Base-by-base conservation (phyloP, 2,888 invertebrate species). In the Liopterus haemorrhoidalis region DNA sequence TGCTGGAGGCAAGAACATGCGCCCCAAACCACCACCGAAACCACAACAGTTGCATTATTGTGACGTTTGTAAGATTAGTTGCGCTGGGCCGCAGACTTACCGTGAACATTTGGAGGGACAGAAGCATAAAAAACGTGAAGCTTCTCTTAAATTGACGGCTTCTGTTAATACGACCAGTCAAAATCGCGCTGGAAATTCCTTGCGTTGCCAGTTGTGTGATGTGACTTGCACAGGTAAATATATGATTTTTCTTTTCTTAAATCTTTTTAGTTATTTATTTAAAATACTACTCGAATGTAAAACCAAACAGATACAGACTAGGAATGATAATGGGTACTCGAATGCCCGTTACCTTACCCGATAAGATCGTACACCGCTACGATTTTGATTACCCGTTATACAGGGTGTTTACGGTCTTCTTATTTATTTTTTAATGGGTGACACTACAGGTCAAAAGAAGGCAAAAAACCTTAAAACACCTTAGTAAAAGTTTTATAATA, bases 111-210 rank as follows among this genome's bases (percentile, higher is more conserved):
- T 99, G 63, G 96, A 96, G 65, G 99, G 99, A 0, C 95, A 96
- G 70, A 93, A 94, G 69, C 99, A 99, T 72, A 97, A 97, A 76
- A 97, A 96, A 75, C 92, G 96, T 67, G 97, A 96, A 67, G 90
- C 85, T 1, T 82, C 86, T 8, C 73, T 82, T 18, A 89, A 89
- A 65, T 78, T 82, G 64, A 79, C 80, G 18, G 75, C 76, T 9
- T 75, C 75, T 62, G 74, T 81, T 50, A 70, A 81, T 57, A 71
- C 77, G 59, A 78, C 78, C 52, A 74, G 76, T 56, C 68, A 77
- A 58, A 72, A 82, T 57, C 71, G 78, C 36, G 74, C 79, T 18
- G 76, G 81, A 38, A 79, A 76, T 59, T 83, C 85, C 15, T 71
- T 93, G 60, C 82, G 94, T 54, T 99, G 99, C 71, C 96, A 97